phyloP scores from a whole-genome alignment of 2,888 invertebrate species.

The Xestia xanthographa region DNA sequence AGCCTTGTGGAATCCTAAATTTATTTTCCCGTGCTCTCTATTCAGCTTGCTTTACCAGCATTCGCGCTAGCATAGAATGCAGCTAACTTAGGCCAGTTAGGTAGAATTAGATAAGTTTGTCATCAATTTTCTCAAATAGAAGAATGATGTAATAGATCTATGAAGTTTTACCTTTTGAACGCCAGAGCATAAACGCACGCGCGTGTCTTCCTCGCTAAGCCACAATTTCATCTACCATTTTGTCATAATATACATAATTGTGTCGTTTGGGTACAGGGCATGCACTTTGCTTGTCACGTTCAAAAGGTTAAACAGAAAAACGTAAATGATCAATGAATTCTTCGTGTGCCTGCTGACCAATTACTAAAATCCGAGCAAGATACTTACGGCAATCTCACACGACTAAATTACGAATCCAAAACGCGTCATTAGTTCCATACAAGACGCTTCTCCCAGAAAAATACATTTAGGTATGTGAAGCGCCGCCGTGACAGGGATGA shows the following conservation, averaged over 20 bases:
- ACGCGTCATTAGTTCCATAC: not conserved
- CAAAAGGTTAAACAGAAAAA: not conserved
- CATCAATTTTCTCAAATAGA: not conserved
- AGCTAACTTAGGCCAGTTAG: not conserved
- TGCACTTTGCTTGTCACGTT: too few species aligned
- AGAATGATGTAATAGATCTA: not conserved
- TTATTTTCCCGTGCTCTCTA: not conserved
- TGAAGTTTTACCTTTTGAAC: not conserved
- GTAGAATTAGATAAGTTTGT: not conserved
- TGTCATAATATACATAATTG: too few species aligned
- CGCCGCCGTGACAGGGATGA: not conserved
- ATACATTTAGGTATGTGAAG: not conserved
- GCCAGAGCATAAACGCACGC: too few species aligned
- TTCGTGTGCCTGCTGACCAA: not conserved
- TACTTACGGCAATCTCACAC: not conserved
- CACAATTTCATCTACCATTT: too few species aligned
- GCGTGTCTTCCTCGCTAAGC: too few species aligned
- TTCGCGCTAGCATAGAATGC: not conserved
- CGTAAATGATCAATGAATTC: not conserved
- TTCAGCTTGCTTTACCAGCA: not conserved
- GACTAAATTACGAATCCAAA: not conserved
- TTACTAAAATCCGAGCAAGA: not conserved
- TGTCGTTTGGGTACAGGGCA: too few species aligned
- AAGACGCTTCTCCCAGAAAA: not conserved
- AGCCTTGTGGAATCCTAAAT: conserved; percentile 5